phyloP scores from a whole-genome alignment of 1,140 invertebrate species.

The Cephus cinctus region DNA sequence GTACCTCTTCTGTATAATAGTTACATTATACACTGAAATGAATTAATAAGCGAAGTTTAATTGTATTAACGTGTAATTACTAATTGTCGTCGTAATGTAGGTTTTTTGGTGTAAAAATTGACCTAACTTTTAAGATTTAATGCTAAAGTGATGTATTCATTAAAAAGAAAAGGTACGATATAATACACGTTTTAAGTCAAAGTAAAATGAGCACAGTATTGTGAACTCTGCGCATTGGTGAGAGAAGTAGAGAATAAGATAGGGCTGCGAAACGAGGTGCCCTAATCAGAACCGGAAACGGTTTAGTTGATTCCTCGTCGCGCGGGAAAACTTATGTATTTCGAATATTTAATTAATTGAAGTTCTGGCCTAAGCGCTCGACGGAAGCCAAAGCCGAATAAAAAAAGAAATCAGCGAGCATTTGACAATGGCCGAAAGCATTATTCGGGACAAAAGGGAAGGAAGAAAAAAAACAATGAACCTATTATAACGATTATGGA shows the following conservation, averaged over 20 bases:
- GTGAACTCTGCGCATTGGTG: constrained; percentile 23
- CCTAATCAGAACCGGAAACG: constrained; percentile 12
- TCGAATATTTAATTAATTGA: constrained; percentile 41
- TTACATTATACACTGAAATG: constrained; percentile 41
- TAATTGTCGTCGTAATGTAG: constrained; percentile 53
- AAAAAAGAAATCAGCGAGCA: constrained; percentile 13
- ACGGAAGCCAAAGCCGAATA: constrained; percentile 13
- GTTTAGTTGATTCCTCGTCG: constrained; percentile 17
- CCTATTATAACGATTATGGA: background rate
- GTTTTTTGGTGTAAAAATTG: constrained; percentile 53
- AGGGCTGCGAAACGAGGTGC: constrained; percentile 24
- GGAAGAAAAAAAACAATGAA: constrained; percentile 23
- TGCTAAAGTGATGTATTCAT: constrained; percentile 38
- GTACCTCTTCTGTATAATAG: constrained; percentile 50
- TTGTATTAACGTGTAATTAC: constrained; percentile 52
- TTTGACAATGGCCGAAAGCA: constrained; percentile 16
- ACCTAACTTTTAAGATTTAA: constrained; percentile 47
- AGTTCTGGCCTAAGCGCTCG: constrained; percentile 33
- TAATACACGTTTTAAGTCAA: constrained; percentile 29
- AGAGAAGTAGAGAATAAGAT: constrained; percentile 27
- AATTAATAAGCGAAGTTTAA: constrained; percentile 45
- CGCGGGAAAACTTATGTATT: constrained; percentile 36
- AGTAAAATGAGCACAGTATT: constrained; percentile 21
- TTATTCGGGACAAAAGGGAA: constrained; percentile 23
- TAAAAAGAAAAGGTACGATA: constrained; percentile 22